These are phyloP conservation scores for Pseudorasbora parva DNA, from an alignment of 2,113 vertebrate species.

Conservation along the genomic window DNA sequence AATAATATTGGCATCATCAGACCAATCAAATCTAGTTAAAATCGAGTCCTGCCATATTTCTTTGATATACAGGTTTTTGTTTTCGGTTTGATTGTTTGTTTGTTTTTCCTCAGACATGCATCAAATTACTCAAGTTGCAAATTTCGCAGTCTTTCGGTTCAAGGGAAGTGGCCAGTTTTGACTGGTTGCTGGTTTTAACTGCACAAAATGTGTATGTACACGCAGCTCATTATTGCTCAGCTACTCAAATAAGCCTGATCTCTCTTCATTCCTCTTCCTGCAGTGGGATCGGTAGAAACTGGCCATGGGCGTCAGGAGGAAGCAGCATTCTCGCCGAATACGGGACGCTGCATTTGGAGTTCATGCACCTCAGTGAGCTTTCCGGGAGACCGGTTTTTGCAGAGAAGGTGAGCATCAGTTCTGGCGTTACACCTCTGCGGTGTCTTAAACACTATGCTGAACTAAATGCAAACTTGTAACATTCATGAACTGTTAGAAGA, in stretches of 20 bases:
- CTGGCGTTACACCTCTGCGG: background rate
- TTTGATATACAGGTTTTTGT: background rate
- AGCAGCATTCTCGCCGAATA: slow-evolving; percentile 99
- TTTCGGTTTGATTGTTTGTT: no score
- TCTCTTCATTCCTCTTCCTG: slow-evolving; percentile 45
- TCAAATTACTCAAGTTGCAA: background rate
- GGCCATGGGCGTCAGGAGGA: slow-evolving; percentile 98
- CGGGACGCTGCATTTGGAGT: slow-evolving; percentile 95
- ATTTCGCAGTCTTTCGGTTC: background rate
- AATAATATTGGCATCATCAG: background rate
- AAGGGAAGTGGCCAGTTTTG: background rate
- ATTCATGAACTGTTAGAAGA: background rate
- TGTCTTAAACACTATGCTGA: background rate
- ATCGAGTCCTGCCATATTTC: background rate
- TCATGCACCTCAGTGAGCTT: slow-evolving; percentile 91
- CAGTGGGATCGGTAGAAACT: slow-evolving; percentile 94
- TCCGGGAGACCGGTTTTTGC: slow-evolving; percentile 92
- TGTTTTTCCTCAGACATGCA: background rate
- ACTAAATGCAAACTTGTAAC: background rate
- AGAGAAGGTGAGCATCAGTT: slow-evolving; percentile 85
- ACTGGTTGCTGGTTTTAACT: background rate
- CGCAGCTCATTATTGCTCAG: background rate
- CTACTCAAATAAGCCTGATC: background rate
- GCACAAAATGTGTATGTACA: background rate
- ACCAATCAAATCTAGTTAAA: background rate